phyloP scores from a whole-genome alignment of 2,888 invertebrate species.

The Oscheius sp. region DNA sequence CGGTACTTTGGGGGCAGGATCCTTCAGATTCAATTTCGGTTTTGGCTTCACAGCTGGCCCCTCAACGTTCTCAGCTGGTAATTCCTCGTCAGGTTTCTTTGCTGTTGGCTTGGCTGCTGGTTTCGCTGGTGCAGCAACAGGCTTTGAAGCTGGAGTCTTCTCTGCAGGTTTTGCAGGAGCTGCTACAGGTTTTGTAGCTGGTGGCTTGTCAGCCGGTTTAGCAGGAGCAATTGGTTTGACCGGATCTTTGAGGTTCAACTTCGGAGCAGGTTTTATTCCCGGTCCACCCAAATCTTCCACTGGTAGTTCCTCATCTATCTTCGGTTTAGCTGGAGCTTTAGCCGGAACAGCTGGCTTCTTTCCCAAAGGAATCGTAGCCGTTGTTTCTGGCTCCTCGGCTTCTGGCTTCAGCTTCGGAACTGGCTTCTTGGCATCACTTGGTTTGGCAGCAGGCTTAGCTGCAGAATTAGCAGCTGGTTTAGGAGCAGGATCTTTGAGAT shows the following conservation, averaged over 20 bases:
- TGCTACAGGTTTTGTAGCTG: slow-evolving; percentile 43
- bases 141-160: slow-evolving; percentile 36
- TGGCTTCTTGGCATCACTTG: slow-evolving; percentile 38
- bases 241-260: slow-evolving; percentile 24
- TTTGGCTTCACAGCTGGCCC: slow-evolving; percentile 40
- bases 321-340: slow-evolving; percentile 38
- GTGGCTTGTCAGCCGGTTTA: slow-evolving; percentile 36
- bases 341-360: slow-evolving; percentile 42
- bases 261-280: not conserved
- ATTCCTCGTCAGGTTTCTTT: slow-evolving; percentile 54
- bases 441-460: not conserved
- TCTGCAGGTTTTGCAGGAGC: slow-evolving; percentile 35
- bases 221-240: slow-evolving; percentile 36
- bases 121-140: not conserved
- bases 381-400: slow-evolving; percentile 40
- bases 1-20: slow-evolving; percentile 41
- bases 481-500: slow-evolving; percentile 37
- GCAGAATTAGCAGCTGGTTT: slow-evolving; percentile 32
- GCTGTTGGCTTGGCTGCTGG: slow-evolving; percentile 57
- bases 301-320: slow-evolving; percentile 39
- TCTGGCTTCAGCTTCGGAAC: slow-evolving; percentile 6
- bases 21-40: slow-evolving; percentile 31
- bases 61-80: slow-evolving; percentile 18
- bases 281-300: slow-evolving; percentile 32
- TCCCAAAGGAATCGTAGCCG: slow-evolving; percentile 33